These are phyloP conservation scores for Eretmocerus hayati DNA, from an alignment of 2,888 invertebrate genomes.

Conservation along the genomic window DNA sequence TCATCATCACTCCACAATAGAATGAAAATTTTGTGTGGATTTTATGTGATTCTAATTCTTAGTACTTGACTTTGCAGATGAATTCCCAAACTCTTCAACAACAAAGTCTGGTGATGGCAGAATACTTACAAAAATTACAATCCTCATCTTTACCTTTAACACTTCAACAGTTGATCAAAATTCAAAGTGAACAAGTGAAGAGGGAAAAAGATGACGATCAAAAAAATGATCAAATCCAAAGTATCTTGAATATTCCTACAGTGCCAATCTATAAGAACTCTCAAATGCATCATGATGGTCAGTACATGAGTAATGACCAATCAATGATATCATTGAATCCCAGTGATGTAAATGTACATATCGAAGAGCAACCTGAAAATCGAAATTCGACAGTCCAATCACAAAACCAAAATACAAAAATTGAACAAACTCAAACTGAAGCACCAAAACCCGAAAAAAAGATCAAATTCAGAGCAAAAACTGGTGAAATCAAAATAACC, in stretches of 20 bases:
- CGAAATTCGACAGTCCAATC: conserved; percentile 19
- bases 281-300: conserved; percentile 34
- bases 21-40: too few relatives aligned
- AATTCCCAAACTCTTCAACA: conserved; percentile 38
- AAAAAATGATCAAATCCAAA: conserved; percentile 36
- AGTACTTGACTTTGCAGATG: conserved; percentile 23
- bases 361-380: conserved; percentile 31
- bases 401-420: conserved; percentile 26
- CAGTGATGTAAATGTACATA: conserved; percentile 38
- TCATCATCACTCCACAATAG: too few relatives aligned
- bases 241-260: conserved; percentile 44
- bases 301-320: conserved; percentile 35
- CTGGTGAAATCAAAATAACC: conserved; percentile 44
- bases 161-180: conserved; percentile 42
- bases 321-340: conserved; percentile 38
- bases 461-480: conserved; percentile 45
- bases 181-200: conserved; percentile 38
- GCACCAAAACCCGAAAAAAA: conserved; percentile 39
- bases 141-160: conserved; percentile 40
- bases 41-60: too few relatives aligned
- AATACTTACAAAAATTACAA: conserved; percentile 44
- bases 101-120: conserved; percentile 42
- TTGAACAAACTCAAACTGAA: conserved; percentile 35
- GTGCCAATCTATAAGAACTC: conserved; percentile 38
- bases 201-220: conserved; percentile 38